Evolutionary conservation across 2,797 vertebrate species (phyloP), one percentile per base, ranked within the genome.

Genomic region (Chelmon rostratus): DNA sequence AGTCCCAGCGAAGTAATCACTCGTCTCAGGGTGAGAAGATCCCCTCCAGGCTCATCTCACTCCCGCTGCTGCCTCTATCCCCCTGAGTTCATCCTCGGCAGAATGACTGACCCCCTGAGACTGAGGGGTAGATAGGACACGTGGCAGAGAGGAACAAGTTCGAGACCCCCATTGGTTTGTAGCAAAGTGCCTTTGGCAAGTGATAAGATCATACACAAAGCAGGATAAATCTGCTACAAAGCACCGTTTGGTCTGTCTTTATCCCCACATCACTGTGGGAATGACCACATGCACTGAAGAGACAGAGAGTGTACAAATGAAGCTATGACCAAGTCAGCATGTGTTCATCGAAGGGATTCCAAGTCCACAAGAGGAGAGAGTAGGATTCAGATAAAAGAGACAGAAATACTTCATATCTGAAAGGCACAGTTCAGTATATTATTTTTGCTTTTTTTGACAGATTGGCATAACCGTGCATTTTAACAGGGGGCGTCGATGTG

Each of bases 1-100:
- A 94, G 88, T 91, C 92, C 91, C 85, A 86, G 90, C 86, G 82
- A 95, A 93, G 93, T 94, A 95, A 96, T 95, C 94, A 95, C 90
- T 90, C 84, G 86, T 94, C 92, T 93, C 84, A 82, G 89, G 92
- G 92, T 92, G 89, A 86, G 90, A 88, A 93, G 90, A 94, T 92
- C 89, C 93, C 94, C 91, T 91, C 91, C 70, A 91, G 90, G 89
- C 91, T 92, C 92, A 88, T 93, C 90, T 92, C 82, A 33, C 79
- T 92, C 90, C 84, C 40, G 40, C 40, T 80, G 82, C 91, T 88
- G 88, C 88, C 87, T 74, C 81, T 78, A 76, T 88, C 85, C 88
- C 81, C 84, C 90, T 80, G 83, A 91, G 86, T 90, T 93, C 88
- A 89, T 84, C 81, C 86, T 87, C 79, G 23, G 59, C 87, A 90